Percentiles rank a stretch among this genome's conserved stretches.
phyloP scores from a whole-genome alignment of 1,140 invertebrate species.

The Drosophila grimshawi region DNA sequence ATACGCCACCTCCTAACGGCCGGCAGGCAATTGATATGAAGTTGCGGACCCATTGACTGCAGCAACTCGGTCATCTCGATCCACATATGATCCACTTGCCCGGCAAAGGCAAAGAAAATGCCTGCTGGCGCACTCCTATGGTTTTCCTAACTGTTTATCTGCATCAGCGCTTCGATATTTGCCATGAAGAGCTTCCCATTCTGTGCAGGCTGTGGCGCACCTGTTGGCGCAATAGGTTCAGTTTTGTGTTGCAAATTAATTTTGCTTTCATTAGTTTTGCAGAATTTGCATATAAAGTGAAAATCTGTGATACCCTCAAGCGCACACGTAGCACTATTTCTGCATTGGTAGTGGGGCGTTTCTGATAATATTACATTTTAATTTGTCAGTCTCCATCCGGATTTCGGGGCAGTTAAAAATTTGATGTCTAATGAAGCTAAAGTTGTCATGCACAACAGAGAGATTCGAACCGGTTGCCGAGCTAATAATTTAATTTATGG shows the following conservation, averaged over 20 bases:
- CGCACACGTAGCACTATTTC: background rate
- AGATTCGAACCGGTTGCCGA: slow-evolving; percentile 53
- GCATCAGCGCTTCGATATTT: slow-evolving; percentile 61
- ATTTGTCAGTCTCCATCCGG: slow-evolving; percentile 35
- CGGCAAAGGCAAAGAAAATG: slow-evolving; percentile 21
- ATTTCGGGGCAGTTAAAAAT: slow-evolving; percentile 43
- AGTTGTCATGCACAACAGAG: slow-evolving; percentile 18
- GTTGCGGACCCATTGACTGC: slow-evolving; percentile 30
- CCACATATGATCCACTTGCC: slow-evolving; percentile 69
- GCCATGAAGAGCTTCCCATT: slow-evolving; percentile 54
- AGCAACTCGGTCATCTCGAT: slow-evolving; percentile 52
- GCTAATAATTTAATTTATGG: slow-evolving; percentile 43
- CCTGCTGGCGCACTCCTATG: slow-evolving; percentile 53
- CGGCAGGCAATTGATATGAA: slow-evolving; percentile 47
- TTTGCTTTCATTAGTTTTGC: slow-evolving; percentile 68
- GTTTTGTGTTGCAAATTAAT: slow-evolving; percentile 68
- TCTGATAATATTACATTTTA: slow-evolving; percentile 21
- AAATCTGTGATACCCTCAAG: slow-evolving; percentile 61
- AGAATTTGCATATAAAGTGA: slow-evolving; percentile 49
- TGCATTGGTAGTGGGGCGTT: background rate
- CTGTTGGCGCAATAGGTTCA: slow-evolving; percentile 44
- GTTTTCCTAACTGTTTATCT: slow-evolving; percentile 78
- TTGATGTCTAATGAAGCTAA: slow-evolving; percentile 62
- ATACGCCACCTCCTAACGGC: slow-evolving; percentile 17
- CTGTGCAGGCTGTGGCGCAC: slow-evolving; percentile 38